Conservation (phyloP, 2,797 vertebrate species). For the Schizothorax lantsangensis region DNA sequence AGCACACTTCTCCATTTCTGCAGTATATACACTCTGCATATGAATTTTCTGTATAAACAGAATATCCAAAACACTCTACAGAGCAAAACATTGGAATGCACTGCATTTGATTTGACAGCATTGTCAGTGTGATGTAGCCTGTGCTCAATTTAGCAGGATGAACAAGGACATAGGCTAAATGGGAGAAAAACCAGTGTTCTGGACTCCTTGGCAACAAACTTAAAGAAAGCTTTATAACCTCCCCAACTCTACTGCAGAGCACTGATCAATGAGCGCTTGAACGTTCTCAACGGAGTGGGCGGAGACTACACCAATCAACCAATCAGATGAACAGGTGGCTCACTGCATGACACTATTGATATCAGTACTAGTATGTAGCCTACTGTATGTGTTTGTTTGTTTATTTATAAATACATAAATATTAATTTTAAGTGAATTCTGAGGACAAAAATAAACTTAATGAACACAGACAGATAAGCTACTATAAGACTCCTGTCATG, state of each 20-base stretch:
- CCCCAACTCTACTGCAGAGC: no score
- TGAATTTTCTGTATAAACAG: not conserved
- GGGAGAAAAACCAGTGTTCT: not conserved
- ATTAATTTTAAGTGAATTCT: not conserved
- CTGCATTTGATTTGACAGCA: slow-evolving; percentile 1
- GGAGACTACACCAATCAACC: not conserved
- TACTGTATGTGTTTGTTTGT: no score
- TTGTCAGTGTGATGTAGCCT: not conserved
- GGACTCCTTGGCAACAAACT: no score
- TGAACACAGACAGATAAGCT: no score
- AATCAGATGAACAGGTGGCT: not conserved
- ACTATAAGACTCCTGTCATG: no score
- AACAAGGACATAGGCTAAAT: not conserved
- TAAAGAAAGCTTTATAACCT: no score
- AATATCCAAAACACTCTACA: not conserved
- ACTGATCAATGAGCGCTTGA: no score
- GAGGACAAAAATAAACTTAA: no score
- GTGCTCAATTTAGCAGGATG: not conserved
- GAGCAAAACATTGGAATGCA: not conserved
- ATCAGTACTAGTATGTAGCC: no score
- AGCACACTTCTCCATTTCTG: not conserved
- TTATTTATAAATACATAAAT: no score
- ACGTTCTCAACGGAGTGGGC: not conserved
- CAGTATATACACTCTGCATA: not conserved
- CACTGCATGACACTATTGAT: no score